A percentile compares a stretch with the other conserved stretches of the same genome.
Evolutionary conservation across 1,140 invertebrate genomes (phyloP).

Genomic region (Caenorhabditis remanei): DNA sequence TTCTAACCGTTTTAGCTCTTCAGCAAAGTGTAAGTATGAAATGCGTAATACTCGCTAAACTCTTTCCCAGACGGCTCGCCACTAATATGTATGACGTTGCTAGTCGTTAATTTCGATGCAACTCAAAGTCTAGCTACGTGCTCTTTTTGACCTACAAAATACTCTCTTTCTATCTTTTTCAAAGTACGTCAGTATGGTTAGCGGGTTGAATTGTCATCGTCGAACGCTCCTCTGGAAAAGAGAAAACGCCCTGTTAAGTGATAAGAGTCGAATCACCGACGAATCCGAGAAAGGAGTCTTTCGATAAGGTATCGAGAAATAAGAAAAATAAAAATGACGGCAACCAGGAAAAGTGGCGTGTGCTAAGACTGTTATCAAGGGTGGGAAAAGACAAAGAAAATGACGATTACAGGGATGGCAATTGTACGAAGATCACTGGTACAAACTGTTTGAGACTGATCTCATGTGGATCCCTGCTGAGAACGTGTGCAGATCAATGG

Average conservation of each 20-base stretch:
- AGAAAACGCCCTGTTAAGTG: constrained; percentile 60
- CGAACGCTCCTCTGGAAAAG: constrained; percentile 68
- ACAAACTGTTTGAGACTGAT: constrained; percentile 73
- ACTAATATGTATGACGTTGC: neutral
- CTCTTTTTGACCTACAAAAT: constrained; percentile 49
- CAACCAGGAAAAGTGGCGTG: constrained; percentile 46
- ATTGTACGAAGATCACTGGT: constrained; percentile 71
- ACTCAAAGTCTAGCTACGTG: constrained; percentile 41
- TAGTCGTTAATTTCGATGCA: neutral
- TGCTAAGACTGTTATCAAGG: neutral
- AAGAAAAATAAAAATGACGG: constrained; percentile 29
- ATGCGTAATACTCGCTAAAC: neutral
- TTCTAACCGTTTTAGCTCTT: constrained; percentile 62
- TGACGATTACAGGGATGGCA: constrained; percentile 69
- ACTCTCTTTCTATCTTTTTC: neutral
- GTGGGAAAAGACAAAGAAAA: neutral
- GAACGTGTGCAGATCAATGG: constrained; percentile 74
- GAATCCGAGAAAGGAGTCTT: constrained; percentile 3
- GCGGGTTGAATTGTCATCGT: constrained; percentile 14
- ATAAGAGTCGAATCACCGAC: neutral
- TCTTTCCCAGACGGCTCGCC: neutral
- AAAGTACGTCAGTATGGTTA: neutral
- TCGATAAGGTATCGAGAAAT: neutral
- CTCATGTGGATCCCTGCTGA: constrained; percentile 75
- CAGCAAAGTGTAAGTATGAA: constrained; percentile 61